These are phyloP conservation scores for Callospermophilus lateralis DNA, from an alignment of 2,113 vertebrate genomes.

Conservation along the genomic window DNA sequence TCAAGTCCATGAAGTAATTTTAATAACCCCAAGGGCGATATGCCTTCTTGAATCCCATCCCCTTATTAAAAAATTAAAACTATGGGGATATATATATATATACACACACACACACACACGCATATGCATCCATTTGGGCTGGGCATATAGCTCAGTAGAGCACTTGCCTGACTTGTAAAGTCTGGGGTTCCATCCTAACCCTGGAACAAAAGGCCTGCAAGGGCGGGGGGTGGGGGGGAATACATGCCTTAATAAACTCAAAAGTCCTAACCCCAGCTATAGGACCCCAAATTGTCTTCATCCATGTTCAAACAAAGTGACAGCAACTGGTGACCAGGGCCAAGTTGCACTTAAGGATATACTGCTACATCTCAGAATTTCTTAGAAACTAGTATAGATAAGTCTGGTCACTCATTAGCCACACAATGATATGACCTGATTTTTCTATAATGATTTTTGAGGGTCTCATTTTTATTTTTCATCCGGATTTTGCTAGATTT, in stretches of 20 bases:
- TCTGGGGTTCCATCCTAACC: not conserved
- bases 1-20: too few relatives aligned
- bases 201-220: not conserved
- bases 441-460: not conserved
- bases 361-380: not conserved
- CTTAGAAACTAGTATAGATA: not conserved
- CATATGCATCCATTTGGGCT: not conserved
- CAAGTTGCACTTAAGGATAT: not conserved
- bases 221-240: too few relatives aligned
- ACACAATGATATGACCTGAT: not conserved
- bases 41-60: too few relatives aligned
- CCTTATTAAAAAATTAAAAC: too few relatives aligned
- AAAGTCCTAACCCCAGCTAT: not conserved
- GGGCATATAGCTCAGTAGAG: not conserved
- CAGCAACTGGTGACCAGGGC: not conserved
- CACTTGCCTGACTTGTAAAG: too few relatives aligned
- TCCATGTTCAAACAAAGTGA: slow-evolving; percentile 25
- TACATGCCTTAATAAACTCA: not conserved
- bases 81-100: too few relatives aligned
- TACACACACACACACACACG: too few relatives aligned
- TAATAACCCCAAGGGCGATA: too few relatives aligned
- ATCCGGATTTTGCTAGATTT: slow-evolving; percentile 7
- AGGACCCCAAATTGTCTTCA: not conserved
- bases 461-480: not conserved
- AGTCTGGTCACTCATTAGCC: slow-evolving; percentile 2